Evolutionary conservation across 2,113 vertebrate genomes (phyloP).

Genomic region (Peromyscus maniculatus): DNA sequence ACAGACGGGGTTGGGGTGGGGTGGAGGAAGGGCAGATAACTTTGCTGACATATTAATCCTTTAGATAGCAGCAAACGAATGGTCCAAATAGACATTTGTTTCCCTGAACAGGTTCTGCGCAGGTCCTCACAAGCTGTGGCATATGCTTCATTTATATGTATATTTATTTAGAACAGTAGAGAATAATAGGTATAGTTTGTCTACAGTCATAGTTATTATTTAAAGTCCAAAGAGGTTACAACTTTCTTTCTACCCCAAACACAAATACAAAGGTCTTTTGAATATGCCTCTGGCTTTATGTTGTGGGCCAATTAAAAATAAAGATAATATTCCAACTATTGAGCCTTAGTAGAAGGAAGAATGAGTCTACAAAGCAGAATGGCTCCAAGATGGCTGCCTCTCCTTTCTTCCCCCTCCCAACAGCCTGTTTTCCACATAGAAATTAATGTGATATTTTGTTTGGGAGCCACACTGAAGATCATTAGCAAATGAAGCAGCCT

Average conservation of each 20-base stretch:
- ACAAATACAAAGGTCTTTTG: constrained; percentile 61
- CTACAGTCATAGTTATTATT: constrained; percentile 68
- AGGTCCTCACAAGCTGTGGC: constrained; percentile 66
- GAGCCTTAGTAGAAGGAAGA: neutral
- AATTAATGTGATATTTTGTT: constrained; percentile 79
- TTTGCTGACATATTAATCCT: constrained; percentile 74
- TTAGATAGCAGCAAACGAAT: constrained; percentile 65
- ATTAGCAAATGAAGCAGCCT: constrained; percentile 71
- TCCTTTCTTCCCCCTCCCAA: constrained; percentile 71
- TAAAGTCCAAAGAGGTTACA: constrained; percentile 72
- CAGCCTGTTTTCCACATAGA: constrained; percentile 66
- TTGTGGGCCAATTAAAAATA: constrained; percentile 63
- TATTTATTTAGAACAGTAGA: constrained; percentile 30
- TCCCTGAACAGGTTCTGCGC: constrained; percentile 76
- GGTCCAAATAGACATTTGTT: constrained; percentile 76
- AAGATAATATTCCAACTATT: constrained; percentile 64
- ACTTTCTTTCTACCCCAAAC: constrained; percentile 63
- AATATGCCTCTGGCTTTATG: neutral
- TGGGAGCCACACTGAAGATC: constrained; percentile 79
- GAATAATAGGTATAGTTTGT: constrained; percentile 69
- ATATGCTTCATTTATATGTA: constrained; percentile 74
- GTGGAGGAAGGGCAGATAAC: constrained; percentile 67
- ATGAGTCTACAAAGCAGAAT: constrained; percentile 72
- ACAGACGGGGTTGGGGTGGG: neutral
- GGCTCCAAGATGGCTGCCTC: constrained; percentile 86